Conservation (phyloP, 1,140 invertebrate genomes). For the Sitobion miscanthi region DNA sequence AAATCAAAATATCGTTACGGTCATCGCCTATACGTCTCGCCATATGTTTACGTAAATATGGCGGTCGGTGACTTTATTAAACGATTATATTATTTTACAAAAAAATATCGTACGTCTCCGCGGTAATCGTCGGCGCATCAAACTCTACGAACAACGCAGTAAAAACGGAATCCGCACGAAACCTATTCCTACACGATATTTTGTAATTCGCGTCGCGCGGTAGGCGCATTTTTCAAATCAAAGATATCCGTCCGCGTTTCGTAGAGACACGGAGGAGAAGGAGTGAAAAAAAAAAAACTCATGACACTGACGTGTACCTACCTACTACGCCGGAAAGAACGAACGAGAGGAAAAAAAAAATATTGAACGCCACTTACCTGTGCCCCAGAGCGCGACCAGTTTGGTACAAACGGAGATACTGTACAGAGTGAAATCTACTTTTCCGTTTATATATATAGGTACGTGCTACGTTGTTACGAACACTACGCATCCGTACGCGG, state of each 20-base stretch:
- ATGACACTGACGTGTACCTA: background rate
- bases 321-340: background rate
- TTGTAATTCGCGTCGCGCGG: background rate
- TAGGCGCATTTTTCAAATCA: background rate
- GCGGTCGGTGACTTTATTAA: background rate
- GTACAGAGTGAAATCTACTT: constrained; percentile 30
- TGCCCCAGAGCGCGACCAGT: constrained; percentile 39
- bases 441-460: constrained; percentile 24
- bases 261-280: too few species aligned
- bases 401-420: constrained; percentile 31
- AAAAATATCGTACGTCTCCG: background rate
- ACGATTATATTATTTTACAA: background rate
- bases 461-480: constrained; percentile 2
- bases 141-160: too few species aligned
- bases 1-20: too few species aligned
- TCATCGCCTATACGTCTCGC: too few species aligned
- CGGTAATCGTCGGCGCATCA: background rate
- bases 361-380: constrained; percentile 27
- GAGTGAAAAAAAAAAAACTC: background rate
- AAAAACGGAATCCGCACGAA: background rate
- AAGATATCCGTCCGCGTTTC: background rate
- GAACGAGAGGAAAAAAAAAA: background rate
- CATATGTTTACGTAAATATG: too few species aligned
- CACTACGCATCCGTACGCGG: constrained; percentile 28
- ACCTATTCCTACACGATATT: background rate